Conservation (phyloP, 1,140 invertebrate genomes). For the Brachionus rotundiformis region DNA sequence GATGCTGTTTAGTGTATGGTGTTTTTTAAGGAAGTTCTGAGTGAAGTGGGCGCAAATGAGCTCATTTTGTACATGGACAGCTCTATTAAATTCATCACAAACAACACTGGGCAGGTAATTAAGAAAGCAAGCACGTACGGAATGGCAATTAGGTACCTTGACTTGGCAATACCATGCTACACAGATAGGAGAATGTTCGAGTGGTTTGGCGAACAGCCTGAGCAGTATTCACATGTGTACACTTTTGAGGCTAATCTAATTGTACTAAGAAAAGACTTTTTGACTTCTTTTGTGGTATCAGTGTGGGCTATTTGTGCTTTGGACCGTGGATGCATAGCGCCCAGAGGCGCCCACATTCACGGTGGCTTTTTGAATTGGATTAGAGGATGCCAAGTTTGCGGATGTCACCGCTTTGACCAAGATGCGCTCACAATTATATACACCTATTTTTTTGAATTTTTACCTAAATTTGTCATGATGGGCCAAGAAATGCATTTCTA, state of each 20-base stretch:
- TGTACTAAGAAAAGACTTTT: not conserved
- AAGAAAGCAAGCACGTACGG: not conserved
- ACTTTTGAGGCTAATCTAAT: slow-evolving; percentile 29
- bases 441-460: slow-evolving; percentile 5
- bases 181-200: slow-evolving; percentile 9
- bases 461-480: not conserved
- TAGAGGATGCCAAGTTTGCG: not conserved
- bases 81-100: slow-evolving; percentile 3
- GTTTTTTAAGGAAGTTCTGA: not conserved
- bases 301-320: slow-evolving; percentile 17
- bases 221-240: not conserved
- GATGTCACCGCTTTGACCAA: slow-evolving; percentile 43
- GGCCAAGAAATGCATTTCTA: not conserved
- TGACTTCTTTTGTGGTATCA: slow-evolving; percentile 5
- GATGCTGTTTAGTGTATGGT: too few relatives aligned
- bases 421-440: not conserved
- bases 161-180: not conserved
- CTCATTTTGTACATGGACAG: slow-evolving; percentile 3
- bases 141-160: not conserved
- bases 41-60: not conserved
- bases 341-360: not conserved
- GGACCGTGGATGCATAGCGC: slow-evolving; percentile 10
- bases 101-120: not conserved
- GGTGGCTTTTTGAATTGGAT: not conserved
- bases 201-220: not conserved